Base-by-base conservation (phyloP, 2,113 vertebrate genomes). In the Ceyx cyanopectus region DNA sequence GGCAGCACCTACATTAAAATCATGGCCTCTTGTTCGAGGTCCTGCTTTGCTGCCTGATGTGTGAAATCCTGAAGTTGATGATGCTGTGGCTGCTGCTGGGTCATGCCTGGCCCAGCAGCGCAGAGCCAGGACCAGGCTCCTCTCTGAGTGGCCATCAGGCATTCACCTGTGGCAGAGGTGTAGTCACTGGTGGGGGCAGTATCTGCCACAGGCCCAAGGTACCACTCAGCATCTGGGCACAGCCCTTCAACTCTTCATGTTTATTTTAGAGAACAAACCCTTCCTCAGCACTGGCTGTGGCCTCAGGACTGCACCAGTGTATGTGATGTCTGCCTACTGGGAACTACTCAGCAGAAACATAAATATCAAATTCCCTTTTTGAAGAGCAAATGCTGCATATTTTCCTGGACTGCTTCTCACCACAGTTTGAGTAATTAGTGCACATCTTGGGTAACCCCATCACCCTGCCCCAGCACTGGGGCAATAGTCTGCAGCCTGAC, bases 321-420 rank as follows among this genome's bases (percentile, higher is more conserved):
- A 4, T 3, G 27, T 5, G 7, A 19, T 24, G 75, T 40, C 63
- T 29, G 34, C 4, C 6, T 12, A 1, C 32, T 32, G 41, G 4
- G 14, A 45, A 6, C 23, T 13, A 3, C 79, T 54, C 41, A 4
- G 45, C 34, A 32, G 83, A 57, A 61, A 88, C 90, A 82, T 29
- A 79, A 48, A 48, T 29, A 74, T 56, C 50, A 29, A 9, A 29
- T 50, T 63, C 30, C 29, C 29, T 53, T 70, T 65, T 58, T 85
- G 83, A 60, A 73, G 92, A 92, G 70, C 57, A 85, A 88, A 93
- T 87, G 46, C 72, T 20, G 10, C 85, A 46, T 56, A 40, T 94
- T 68, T 76, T 43, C 67, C 79, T 85, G 21, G 24, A 74, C 69
- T 41, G 8, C 62, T 69, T 78, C 66, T 93, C 85, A 65, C 58